phyloP scores from a whole-genome alignment of 1,140 invertebrate species.

The Ganaspis sp. region DNA sequence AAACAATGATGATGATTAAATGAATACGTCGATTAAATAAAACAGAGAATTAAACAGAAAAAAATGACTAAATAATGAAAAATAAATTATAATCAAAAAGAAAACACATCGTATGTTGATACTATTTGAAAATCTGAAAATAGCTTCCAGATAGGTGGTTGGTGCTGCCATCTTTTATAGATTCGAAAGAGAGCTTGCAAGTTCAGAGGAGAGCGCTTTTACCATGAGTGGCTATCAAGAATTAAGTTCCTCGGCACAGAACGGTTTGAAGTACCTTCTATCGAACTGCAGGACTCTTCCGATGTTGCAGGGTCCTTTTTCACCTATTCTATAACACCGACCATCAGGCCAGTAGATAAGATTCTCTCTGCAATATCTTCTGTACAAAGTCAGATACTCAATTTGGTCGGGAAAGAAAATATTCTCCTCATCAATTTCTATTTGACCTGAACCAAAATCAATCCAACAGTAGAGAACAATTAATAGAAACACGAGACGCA shows the following conservation, averaged over 20 bases:
- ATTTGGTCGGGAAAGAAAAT: conserved; percentile 59
- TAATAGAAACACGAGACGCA: not conserved
- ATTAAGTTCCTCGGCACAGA: not conserved
- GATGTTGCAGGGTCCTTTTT: conserved; percentile 59
- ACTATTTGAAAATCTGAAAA: not conserved
- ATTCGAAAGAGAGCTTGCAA: not conserved
- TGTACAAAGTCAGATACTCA: conserved; percentile 45
- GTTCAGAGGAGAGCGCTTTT: not conserved
- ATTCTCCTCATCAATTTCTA: not conserved
- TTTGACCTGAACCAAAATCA: not conserved
- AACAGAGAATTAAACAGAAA: too few relatives aligned
- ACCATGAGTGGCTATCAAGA: not conserved
- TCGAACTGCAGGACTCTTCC: conserved; percentile 52
- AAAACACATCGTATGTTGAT: too few relatives aligned
- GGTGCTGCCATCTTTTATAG: not conserved
- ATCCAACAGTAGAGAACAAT: not conserved
- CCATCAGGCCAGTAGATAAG: conserved; percentile 51
- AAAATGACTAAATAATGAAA: too few relatives aligned
- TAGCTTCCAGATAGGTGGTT: not conserved
- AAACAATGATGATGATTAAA: too few relatives aligned
- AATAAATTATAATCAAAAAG: too few relatives aligned
- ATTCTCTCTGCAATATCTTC: conserved; percentile 32
- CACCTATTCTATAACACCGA: conserved; percentile 56
- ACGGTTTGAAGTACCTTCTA: conserved; percentile 39
- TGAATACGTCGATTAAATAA: too few relatives aligned